These are phyloP conservation scores for Morone chrysops DNA, from an alignment of 2,113 vertebrate species.

Conservation along the genomic window DNA sequence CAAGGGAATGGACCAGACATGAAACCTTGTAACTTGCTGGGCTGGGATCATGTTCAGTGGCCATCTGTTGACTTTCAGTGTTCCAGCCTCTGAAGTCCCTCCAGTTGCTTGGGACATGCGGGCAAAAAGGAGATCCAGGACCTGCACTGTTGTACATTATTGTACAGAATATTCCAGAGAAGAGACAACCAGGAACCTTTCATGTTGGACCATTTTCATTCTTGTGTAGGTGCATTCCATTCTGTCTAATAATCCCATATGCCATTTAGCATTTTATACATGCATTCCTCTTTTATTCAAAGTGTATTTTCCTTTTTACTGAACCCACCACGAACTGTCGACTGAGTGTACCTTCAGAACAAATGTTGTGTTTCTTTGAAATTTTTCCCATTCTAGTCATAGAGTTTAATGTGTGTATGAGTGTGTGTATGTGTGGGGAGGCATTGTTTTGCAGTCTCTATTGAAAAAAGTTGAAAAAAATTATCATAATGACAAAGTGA, in stretches of 20 bases:
- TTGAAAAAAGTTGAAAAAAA: constrained; percentile 46
- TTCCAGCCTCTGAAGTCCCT: constrained; percentile 17
- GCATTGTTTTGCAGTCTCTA: constrained; percentile 59
- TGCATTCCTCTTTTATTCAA: constrained; percentile 50
- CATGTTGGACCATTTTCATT: constrained; percentile 64
- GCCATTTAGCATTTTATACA: constrained; percentile 72
- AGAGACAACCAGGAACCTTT: constrained; percentile 53
- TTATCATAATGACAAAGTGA: constrained; percentile 43
- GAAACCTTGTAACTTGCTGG: neutral
- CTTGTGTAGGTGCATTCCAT: constrained; percentile 53
- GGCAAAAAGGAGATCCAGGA: constrained; percentile 29
- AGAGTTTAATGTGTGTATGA: constrained; percentile 51
- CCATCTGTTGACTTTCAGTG: constrained; percentile 1
- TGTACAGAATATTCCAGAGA: constrained; percentile 82
- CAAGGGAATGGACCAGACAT: constrained; percentile 26
- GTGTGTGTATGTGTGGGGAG: constrained; percentile 49
- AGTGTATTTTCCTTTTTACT: constrained; percentile 59
- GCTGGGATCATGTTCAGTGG: constrained; percentile 10
- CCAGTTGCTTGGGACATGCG: neutral
- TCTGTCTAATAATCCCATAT: constrained; percentile 27
- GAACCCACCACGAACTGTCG: constrained; percentile 30
- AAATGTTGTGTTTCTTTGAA: constrained; percentile 37
- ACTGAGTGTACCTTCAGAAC: constrained; percentile 24
- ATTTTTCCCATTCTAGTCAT: constrained; percentile 60
- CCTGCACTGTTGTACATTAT: constrained; percentile 71